phyloP scores from a whole-genome alignment of 2,797 vertebrate species.

The Parauchenoglanis ngamensis region DNA sequence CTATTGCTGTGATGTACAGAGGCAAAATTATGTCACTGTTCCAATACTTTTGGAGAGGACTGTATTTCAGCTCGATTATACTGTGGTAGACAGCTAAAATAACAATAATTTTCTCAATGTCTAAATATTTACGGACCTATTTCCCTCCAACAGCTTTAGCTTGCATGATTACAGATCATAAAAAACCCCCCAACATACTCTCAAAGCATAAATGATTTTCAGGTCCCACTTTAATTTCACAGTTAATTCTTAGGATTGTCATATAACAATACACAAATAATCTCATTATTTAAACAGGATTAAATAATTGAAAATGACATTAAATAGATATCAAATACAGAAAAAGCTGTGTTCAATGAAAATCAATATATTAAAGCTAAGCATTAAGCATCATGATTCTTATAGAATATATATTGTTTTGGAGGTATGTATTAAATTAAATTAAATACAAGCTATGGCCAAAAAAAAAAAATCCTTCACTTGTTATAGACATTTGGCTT shows the following conservation, averaged over 20 bases:
- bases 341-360: background rate
- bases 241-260: conserved; percentile 46
- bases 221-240: conserved; percentile 51
- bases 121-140: background rate
- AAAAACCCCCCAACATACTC: background rate
- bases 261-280: conserved; percentile 34
- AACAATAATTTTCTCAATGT: background rate
- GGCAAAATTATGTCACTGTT: no score
- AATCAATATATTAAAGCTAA: background rate
- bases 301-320: conserved; percentile 26
- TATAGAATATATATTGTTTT: background rate
- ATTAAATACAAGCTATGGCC: background rate
- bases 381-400: conserved; percentile 1
- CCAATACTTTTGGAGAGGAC: no score
- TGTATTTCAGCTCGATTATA: no score
- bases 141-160: background rate
- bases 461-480: background rate
- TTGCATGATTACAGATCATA: background rate
- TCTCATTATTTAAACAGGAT: conserved; percentile 16
- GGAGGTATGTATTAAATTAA: background rate
- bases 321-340: conserved; percentile 23
- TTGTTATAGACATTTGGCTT: conserved; percentile 3
- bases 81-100: no score
- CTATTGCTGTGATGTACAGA: no score
- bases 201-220: background rate